Base-by-base conservation (phyloP, 2,888 invertebrate species). In the Tenthredo livida region DNA sequence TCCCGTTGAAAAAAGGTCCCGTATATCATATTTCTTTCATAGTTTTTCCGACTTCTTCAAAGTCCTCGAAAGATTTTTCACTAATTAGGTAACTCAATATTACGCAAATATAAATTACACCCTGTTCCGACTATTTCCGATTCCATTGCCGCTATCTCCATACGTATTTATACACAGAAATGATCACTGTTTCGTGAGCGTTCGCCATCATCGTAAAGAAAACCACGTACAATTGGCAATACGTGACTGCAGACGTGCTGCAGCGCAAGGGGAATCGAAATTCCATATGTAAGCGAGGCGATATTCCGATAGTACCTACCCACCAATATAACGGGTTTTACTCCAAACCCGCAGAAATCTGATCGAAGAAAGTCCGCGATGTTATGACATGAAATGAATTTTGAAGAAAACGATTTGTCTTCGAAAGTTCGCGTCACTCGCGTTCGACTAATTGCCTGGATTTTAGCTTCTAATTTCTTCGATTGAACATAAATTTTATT, bases 221-320 rank as follows among this genome's bases (percentile, higher is more conserved):
- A 61, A 40, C 43, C 80, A 80, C 80, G 80, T 80, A 80, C 61
- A 21, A 80, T 80, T 80, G 61, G 61, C 15, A 40, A 80, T 80
- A 80, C 80, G 80, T 80, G 80, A 21, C 80, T 61, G 40, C n/a
- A n/a, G n/a, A n/a, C n/a, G n/a, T n/a, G n/a, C n/a, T 80, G 61
- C 47, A 54, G n/a, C 40, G n/a, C 40, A 21, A 40, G 21, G n/a
- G 17, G n/a, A 21, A 21, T 3, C n/a, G 29, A 43, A 61, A 33
- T 54, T 54, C 29, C 50, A 25, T 29, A 25, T 29, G 77, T 25
- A 77, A 50, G 77, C 25, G 33, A 50, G 17, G 50, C 77, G 77
- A 77, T 77, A 33, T 77, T 77, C 67, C 33, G 33, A 67, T 33
- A 67, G 33, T 33, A 33, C 15, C 67, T 7, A 15, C 5, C 2